A percentile compares a stretch with the other conserved stretches of the same genome.
These are phyloP conservation scores for Echinometra lucunter DNA, from an alignment of 53 echinoderm and acorn worm genomes.

Conservation along the genomic window DNA sequence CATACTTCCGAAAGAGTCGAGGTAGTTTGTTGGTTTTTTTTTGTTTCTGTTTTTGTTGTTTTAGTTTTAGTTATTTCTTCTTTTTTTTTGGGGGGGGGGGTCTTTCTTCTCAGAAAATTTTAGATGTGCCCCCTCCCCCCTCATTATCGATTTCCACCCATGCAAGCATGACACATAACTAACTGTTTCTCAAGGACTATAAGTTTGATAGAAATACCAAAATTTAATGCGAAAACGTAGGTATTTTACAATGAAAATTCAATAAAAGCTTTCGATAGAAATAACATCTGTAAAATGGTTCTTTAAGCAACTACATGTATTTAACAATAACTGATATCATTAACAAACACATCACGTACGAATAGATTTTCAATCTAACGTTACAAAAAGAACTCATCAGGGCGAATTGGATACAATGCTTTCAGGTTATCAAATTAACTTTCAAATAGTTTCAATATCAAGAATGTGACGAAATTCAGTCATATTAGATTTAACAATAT, in stretches of 20 bases:
- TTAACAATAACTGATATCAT: background rate
- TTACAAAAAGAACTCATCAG: background rate
- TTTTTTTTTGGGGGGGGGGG: no score
- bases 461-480: no score
- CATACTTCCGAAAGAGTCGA: no score
- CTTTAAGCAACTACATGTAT: no score
- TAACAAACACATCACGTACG: background rate
- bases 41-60: no score
- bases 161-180: background rate
- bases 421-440: background rate
- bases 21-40: no score
- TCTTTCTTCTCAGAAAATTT: no score
- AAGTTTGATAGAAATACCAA: slow-evolving; percentile 6
- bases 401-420: background rate
- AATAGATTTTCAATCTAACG: background rate
- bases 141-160: no score
- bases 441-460: background rate
- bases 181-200: background rate
- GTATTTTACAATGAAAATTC: background rate
- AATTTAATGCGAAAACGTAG: slow-evolving; percentile 5
- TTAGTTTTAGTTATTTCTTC: no score
- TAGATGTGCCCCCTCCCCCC: no score
- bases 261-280: background rate
- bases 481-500: background rate
- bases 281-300: background rate